Conservation (phyloP, 2,888 invertebrate species). For the Trichacis sp. region DNA sequence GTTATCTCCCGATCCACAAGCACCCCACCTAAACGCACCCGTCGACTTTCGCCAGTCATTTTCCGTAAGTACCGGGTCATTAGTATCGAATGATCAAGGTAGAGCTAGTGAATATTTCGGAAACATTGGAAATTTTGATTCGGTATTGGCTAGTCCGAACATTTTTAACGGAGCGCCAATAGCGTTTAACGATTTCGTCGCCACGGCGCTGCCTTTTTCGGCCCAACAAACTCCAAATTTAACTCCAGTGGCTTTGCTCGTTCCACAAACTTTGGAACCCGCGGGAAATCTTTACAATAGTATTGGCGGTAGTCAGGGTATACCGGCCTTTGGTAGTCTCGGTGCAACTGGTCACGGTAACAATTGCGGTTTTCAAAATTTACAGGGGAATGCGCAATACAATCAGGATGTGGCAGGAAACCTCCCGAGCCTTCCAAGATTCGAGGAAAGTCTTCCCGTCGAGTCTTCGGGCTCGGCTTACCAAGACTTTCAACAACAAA, state of each 20-base stretch:
- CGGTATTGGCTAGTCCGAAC: slow-evolving; percentile 60
- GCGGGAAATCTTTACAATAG: slow-evolving; percentile 56
- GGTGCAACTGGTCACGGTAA: slow-evolving; percentile 34
- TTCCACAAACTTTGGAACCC: slow-evolving; percentile 49
- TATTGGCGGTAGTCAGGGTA: slow-evolving; percentile 43
- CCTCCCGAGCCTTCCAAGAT: slow-evolving; percentile 19
- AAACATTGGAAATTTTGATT: slow-evolving; percentile 28
- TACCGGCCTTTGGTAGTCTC: slow-evolving; percentile 58
- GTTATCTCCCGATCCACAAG: slow-evolving; percentile 51
- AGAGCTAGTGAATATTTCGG: slow-evolving; percentile 29
- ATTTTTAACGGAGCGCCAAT: slow-evolving; percentile 64
- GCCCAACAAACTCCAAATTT: slow-evolving; percentile 67
- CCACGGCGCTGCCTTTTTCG: slow-evolving; percentile 60
- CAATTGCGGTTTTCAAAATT: slow-evolving; percentile 45
- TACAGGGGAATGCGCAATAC: slow-evolving; percentile 31
- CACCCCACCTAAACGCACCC: slow-evolving; percentile 51
- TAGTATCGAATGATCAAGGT: slow-evolving; percentile 13
- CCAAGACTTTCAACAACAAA: slow-evolving; percentile 11
- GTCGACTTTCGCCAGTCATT: slow-evolving; percentile 50
- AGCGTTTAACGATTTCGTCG: slow-evolving; percentile 60
- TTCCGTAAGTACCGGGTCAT: neutral
- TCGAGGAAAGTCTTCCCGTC: slow-evolving; percentile 1
- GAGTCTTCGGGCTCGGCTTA: neutral
- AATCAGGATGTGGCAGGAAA: slow-evolving; percentile 19
- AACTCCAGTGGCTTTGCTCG: slow-evolving; percentile 48